phyloP scores from a whole-genome alignment of 2,888 invertebrate genomes.

The Habrosyne pyritoides region DNA sequence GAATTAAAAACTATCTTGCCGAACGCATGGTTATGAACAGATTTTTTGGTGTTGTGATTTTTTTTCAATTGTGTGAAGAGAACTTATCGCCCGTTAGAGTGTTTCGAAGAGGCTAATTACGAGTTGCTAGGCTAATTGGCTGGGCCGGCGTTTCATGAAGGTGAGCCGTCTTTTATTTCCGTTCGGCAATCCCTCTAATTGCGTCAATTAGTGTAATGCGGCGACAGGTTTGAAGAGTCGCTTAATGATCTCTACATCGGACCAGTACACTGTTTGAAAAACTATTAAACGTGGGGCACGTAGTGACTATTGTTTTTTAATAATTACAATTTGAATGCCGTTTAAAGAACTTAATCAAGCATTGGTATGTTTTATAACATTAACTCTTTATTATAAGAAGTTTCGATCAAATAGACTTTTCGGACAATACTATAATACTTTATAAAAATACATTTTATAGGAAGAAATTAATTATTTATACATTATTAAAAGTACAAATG shows the following conservation, averaged over 20 bases:
- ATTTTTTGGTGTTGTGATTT: constrained; percentile 65
- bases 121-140: constrained; percentile 79
- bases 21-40: constrained; percentile 57
- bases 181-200: constrained; percentile 83
- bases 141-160: constrained; percentile 82
- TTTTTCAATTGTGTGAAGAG: constrained; percentile 55
- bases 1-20: constrained; percentile 40
- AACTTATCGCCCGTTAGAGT: constrained; percentile 63
- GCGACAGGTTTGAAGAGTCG: constrained; percentile 80
- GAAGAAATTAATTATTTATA: too few relatives aligned
- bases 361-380: not conserved
- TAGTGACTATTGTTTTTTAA: constrained; percentile 31
- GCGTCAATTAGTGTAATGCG: constrained; percentile 83
- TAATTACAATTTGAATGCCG: constrained; percentile 22
- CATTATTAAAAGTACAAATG: too few relatives aligned
- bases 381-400: too few relatives aligned
- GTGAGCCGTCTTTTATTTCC: constrained; percentile 83
- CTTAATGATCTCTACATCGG: constrained; percentile 73
- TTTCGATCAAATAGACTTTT: too few relatives aligned
- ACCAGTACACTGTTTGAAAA: constrained; percentile 57
- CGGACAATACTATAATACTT: too few relatives aligned
- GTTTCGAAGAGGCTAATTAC: constrained; percentile 77
- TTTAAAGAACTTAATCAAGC: not conserved
- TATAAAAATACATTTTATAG: too few relatives aligned
- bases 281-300: constrained; percentile 48